Evolutionary conservation across 1,140 invertebrate genomes (phyloP).

Genomic region (Rhynchophorus ferrugineus): DNA sequence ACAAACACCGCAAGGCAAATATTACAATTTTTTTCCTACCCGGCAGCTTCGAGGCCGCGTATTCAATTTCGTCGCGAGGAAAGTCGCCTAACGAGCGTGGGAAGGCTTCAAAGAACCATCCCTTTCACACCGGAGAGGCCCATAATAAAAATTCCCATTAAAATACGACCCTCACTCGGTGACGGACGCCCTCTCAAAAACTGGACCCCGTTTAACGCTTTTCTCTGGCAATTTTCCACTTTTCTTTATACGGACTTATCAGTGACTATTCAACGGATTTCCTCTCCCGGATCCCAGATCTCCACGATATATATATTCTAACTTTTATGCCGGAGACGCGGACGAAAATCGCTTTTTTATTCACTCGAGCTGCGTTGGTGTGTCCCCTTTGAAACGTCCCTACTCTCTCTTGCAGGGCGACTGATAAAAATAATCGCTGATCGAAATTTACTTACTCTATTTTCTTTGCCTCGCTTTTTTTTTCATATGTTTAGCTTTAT

Average conservation of each 20-base stretch:
- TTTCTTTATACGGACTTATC: constrained; percentile 7
- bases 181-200: neutral
- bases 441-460: neutral
- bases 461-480: too few species aligned
- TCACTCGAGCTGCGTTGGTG: constrained; percentile 1
- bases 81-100: too few species aligned
- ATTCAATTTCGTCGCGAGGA: too few species aligned
- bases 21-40: too few species aligned
- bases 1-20: too few species aligned
- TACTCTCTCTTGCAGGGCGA: neutral
- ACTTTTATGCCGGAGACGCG: constrained; percentile 3
- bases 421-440: constrained; percentile 1
- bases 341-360: constrained; percentile 6
- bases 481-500: too few species aligned
- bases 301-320: constrained; percentile 7
- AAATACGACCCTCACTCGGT: neutral
- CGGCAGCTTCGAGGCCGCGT: too few species aligned
- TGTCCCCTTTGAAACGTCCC: neutral
- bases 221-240: constrained; percentile 5
- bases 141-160: neutral
- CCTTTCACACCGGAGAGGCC: neutral
- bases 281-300: constrained; percentile 1
- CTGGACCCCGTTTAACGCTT: constrained; percentile 3
- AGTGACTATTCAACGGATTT: constrained; percentile 6
- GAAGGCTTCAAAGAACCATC: neutral